Conservation (phyloP, 2,113 vertebrate species). For the Myocastor coypus region DNA sequence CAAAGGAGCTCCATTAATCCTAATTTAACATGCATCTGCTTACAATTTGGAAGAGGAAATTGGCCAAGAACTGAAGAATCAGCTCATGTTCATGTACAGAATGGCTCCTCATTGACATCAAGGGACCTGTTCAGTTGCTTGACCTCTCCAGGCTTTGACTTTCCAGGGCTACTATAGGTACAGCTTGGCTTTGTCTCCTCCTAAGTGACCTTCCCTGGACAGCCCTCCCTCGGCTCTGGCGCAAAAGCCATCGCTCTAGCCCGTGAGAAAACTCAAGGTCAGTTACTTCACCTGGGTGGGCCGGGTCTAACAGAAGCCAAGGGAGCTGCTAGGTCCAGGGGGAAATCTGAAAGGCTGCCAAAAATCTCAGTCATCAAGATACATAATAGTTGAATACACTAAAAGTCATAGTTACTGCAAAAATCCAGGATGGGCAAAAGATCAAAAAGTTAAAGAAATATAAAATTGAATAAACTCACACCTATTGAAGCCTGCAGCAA, state of each 20-base stretch:
- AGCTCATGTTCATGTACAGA: background rate
- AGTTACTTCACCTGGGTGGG: background rate
- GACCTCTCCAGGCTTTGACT: too few species aligned
- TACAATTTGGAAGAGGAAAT: constrained; percentile 75
- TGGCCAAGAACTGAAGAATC: constrained; percentile 66
- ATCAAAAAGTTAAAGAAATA: background rate
- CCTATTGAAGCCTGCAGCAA: background rate
- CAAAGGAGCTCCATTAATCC: constrained; percentile 74
- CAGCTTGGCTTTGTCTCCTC: background rate
- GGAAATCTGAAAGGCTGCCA: background rate
- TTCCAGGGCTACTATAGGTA: accelerated
- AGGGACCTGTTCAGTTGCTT: accelerated
- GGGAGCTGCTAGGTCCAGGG: too few species aligned
- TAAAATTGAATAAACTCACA: too few species aligned
- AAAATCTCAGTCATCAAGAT: background rate
- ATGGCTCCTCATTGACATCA: accelerated
- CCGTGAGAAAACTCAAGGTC: background rate
- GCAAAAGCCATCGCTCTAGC: accelerated
- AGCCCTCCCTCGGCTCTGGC: background rate
- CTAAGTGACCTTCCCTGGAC: background rate
- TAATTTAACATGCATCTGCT: constrained; percentile 79
- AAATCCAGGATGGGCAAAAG: background rate
- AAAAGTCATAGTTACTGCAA: background rate
- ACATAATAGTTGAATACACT: background rate
- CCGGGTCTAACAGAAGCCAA: accelerated